Evolutionary conservation across 2,888 invertebrate species (phyloP).

Genomic region (Thymelicus lineola): DNA sequence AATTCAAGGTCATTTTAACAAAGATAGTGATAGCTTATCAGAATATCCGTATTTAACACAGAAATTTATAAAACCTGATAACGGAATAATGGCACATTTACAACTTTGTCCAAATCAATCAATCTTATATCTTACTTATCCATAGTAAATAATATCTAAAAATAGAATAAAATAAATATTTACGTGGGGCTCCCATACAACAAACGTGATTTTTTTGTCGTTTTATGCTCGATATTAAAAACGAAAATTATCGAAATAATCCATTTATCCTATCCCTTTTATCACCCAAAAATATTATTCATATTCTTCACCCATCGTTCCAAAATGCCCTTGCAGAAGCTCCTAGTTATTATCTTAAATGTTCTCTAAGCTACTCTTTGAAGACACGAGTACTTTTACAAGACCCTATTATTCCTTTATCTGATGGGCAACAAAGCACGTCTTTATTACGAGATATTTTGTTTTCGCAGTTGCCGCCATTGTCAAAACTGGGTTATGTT

Average conservation of each 20-base stretch:
- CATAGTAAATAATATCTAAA: too few species aligned
- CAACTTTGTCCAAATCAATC: slow-evolving; percentile 1
- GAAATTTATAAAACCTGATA: slow-evolving; percentile 18
- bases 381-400: slow-evolving; percentile 4
- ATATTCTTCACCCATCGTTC: too few species aligned
- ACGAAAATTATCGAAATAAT: too few species aligned
- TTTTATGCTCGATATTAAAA: too few species aligned
- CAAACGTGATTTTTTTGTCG: too few species aligned
- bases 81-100: slow-evolving; percentile 19
- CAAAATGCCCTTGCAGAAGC: too few species aligned
- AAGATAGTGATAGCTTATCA: background rate
- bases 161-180: too few species aligned
- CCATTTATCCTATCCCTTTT: too few species aligned
- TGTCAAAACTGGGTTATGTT: slow-evolving; percentile 49
- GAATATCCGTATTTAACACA: slow-evolving; percentile 6
- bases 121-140: background rate
- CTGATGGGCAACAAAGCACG: slow-evolving; percentile 37
- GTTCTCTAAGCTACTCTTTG: background rate
- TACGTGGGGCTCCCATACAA: too few species aligned
- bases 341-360: background rate
- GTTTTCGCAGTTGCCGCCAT: slow-evolving; percentile 55
- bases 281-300: too few species aligned
- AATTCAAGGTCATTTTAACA: background rate
- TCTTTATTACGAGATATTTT: slow-evolving; percentile 54
- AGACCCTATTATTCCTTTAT: slow-evolving; percentile 36